Conservation (phyloP, 1,140 invertebrate species). For the Aethina tumida region DNA sequence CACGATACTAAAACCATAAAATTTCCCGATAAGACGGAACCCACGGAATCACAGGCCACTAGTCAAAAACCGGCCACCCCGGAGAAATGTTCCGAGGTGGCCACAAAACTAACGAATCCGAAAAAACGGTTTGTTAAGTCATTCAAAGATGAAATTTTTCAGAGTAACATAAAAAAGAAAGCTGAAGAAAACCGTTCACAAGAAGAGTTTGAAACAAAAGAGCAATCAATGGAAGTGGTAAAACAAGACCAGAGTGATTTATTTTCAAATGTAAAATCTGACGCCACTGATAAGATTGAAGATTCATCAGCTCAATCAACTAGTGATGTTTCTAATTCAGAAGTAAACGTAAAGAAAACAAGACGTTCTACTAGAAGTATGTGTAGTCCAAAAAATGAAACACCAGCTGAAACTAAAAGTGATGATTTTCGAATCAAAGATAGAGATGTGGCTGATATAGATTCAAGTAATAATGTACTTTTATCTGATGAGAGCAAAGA, state of each 20-base stretch:
- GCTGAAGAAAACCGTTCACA: background rate
- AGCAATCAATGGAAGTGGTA: background rate
- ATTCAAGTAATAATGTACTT: no score
- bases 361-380: no score
- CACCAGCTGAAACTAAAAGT: no score
- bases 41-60: background rate
- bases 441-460: no score
- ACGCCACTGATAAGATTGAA: no score
- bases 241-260: background rate
- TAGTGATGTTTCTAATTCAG: no score
- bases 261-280: no score
- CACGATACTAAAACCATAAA: constrained; percentile 28
- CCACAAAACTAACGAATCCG: constrained; percentile 28
- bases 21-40: constrained; percentile 29
- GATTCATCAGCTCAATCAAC: no score
- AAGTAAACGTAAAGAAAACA: no score
- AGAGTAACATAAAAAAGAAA: constrained; percentile 14
- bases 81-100: constrained; percentile 12
- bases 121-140: constrained; percentile 33
- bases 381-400: no score
- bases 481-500: no score
- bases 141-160: constrained; percentile 27
- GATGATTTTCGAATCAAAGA: no score
- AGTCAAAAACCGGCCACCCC: background rate
- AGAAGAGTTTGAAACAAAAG: background rate